Conservation (phyloP, 2,797 vertebrate genomes). For the Hypotaenidia okinawae region DNA sequence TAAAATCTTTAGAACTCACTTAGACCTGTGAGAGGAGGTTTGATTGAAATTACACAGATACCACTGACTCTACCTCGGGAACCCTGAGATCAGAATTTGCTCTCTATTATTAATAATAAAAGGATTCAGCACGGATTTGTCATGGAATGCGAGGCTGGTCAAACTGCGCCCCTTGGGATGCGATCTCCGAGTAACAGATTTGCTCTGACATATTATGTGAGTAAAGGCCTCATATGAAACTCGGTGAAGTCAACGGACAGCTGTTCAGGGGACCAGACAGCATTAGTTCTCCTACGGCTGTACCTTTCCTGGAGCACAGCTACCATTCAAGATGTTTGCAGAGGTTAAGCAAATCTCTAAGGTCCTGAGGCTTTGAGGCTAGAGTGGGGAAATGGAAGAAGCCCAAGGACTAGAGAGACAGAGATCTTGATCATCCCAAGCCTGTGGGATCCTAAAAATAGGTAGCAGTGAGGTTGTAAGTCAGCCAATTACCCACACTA, state of each 20-base stretch:
- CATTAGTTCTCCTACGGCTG: not conserved
- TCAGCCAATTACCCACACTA: not conserved
- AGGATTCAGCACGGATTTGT: slow-evolving; percentile 59
- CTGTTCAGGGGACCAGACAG: not conserved
- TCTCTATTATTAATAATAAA: slow-evolving; percentile 61
- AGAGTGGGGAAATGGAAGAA: not conserved
- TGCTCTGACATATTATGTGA: slow-evolving; percentile 17
- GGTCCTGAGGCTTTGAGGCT: not conserved
- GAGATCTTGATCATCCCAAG: not conserved
- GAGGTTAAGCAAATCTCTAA: not conserved
- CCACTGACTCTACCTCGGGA: slow-evolving; percentile 26
- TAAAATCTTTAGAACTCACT: slow-evolving; percentile 61
- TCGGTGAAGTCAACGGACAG: not conserved
- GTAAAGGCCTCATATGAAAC: not conserved
- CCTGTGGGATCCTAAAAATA: not conserved
- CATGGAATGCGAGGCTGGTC: slow-evolving; percentile 26
- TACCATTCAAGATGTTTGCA: not conserved
- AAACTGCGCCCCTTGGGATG: not conserved
- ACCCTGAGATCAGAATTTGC: slow-evolving; percentile 52
- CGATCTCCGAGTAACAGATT: slow-evolving; percentile 45
- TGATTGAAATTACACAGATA: slow-evolving; percentile 64
- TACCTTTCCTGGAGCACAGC: not conserved
- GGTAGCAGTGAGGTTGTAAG: not conserved
- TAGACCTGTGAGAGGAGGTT: slow-evolving; percentile 27
- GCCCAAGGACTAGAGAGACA: not conserved